Conservation (phyloP, 1,140 invertebrate species). For the Bombus confusus region DNA sequence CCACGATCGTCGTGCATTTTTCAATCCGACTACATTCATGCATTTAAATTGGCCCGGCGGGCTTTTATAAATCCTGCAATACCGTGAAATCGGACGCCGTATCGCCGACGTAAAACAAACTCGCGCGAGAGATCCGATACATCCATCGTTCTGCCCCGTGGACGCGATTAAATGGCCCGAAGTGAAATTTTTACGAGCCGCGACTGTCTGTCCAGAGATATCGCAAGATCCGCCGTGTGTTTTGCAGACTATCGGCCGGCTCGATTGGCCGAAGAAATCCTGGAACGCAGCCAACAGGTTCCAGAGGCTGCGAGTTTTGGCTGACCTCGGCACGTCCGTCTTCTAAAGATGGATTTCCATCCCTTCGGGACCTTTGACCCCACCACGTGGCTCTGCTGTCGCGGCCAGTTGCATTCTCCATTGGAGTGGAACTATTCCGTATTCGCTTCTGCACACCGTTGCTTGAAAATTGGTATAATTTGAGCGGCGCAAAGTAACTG, state of each 20-base stretch:
- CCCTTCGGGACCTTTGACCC: conserved; percentile 39
- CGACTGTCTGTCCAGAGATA: not conserved
- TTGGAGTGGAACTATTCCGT: not conserved
- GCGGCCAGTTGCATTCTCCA: conserved; percentile 21
- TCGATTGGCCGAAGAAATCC: conserved; percentile 57
- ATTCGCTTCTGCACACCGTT: not conserved
- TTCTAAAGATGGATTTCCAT: conserved; percentile 59
- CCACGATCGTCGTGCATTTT: not conserved
- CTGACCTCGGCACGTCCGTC: conserved; percentile 58
- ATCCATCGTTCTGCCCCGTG: not conserved
- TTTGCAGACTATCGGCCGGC: conserved; percentile 55
- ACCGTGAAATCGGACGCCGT: not conserved
- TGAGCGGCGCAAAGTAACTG: too few relatives aligned
- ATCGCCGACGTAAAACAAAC: conserved; percentile 1
- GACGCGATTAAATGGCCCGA: not conserved
- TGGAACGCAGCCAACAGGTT: conserved; percentile 56
- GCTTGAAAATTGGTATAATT: too few relatives aligned
- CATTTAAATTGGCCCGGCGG: conserved; percentile 24
- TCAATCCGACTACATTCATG: conserved; percentile 18
- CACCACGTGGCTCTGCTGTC: not conserved
- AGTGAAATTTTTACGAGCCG: conserved; percentile 24
- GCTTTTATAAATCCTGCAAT: conserved; percentile 26
- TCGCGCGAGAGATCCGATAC: not conserved
- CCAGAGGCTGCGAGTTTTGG: conserved; percentile 53
- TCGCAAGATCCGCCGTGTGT: conserved; percentile 33